Base-by-base conservation (phyloP, 1,140 invertebrate species). In the Danaus plexippus region DNA sequence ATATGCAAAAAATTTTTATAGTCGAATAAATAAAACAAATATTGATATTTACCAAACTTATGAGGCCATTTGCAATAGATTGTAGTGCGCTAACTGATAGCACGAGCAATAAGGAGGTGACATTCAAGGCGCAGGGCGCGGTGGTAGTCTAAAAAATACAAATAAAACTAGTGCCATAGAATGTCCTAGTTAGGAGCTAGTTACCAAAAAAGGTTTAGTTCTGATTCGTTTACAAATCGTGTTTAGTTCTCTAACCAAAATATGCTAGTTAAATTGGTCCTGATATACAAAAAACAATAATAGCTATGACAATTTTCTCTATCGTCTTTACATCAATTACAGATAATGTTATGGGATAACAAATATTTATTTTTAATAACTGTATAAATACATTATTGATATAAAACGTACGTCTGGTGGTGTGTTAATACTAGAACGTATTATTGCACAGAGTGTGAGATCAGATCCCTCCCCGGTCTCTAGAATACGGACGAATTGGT, bases 381-480 rank as follows among this genome's bases (percentile, higher is more conserved):
- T 32, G 7, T 32, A 32, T 32, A 22, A 2, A 22, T 22, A 22
- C 6, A 22, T 6, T 22, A 22, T 22, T 22, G 18, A 22, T 32
- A 45, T 41, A 15, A 45, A 13, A 51, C 67, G 73, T 56, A 80
- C 77, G 63, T 75, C 59, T 11, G 57, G 47, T 3, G 65, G 62
- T 2, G 63, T 43, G 2, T 71, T 47, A 0, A 71, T 11, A 10
- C 62, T 67, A 10, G 43, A 43, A 7, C 43, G 43, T 45, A 82
- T 61, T n/a, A 85, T 67, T 2, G 62, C 67, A 50, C 82, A 85
- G 4, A 85, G 58, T 1, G 66, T 77, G n/a, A 73, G 59, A 43
- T 81, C 59, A 0, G 53, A 56, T 7, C 68, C 70, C 42, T 75
- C 67, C 3, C 78, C 80, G 0, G 72, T 72, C 6, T 79, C 50